These are phyloP conservation scores for Ormyrus thymus DNA, from an alignment of 2,888 invertebrate genomes.

Conservation along the genomic window DNA sequence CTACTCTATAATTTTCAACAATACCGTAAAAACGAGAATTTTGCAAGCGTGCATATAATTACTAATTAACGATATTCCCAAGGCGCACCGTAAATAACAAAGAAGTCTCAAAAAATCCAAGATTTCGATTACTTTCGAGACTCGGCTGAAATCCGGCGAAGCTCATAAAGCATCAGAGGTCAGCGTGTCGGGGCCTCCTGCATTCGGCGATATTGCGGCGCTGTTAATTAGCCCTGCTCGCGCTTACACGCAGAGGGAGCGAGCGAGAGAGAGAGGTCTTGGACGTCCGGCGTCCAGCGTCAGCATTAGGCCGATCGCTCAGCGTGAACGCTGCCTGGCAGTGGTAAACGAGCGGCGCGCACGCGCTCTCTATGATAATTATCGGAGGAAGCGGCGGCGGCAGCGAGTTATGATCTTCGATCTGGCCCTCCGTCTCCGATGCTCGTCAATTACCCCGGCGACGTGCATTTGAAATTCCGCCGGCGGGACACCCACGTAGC, in stretches of 20 bases:
- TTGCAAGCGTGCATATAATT: too few species aligned
- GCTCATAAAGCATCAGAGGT: too few species aligned
- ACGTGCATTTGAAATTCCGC: slow-evolving; percentile 18
- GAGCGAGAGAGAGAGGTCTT: too few species aligned
- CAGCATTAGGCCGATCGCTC: slow-evolving; percentile 71
- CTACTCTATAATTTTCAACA: too few species aligned
- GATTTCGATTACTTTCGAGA: too few species aligned
- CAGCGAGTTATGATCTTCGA: slow-evolving; percentile 49
- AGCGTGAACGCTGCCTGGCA: slow-evolving; percentile 68
- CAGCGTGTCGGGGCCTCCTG: too few species aligned
- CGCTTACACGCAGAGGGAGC: neutral
- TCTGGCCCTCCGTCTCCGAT: slow-evolving; percentile 22
- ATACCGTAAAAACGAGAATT: neutral
- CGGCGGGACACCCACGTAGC: slow-evolving; percentile 47
- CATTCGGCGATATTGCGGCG: slow-evolving; percentile 59
- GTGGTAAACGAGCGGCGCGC: slow-evolving; percentile 26
- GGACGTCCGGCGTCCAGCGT: slow-evolving; percentile 59
- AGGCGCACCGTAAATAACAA: too few species aligned
- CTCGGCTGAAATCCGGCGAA: too few species aligned
- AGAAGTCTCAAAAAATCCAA: too few species aligned
- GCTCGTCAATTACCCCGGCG: slow-evolving; percentile 30
- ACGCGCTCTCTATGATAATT: slow-evolving; percentile 60
- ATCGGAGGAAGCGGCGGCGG: slow-evolving; percentile 54
- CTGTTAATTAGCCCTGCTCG: slow-evolving; percentile 70
- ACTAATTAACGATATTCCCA: too few species aligned